phyloP scores from a whole-genome alignment of 2,113 vertebrate genomes.

The Cyprinus carpio region DNA sequence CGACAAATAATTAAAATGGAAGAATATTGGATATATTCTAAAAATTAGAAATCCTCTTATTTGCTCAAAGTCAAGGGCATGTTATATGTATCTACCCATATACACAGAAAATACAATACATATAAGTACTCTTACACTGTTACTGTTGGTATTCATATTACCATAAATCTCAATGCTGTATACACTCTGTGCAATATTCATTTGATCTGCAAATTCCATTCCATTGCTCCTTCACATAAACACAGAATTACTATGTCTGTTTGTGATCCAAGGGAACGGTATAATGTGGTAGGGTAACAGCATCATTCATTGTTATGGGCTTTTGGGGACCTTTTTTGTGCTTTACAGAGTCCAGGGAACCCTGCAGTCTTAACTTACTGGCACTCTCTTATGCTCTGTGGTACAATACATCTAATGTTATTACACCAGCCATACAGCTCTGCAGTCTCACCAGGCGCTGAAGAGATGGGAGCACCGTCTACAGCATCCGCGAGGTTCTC shows the following conservation, averaged over 20 bases:
- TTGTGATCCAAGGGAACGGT: conserved; percentile 42
- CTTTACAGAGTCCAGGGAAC: conserved; percentile 41
- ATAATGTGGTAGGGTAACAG: conserved; percentile 24
- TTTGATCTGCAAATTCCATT: conserved; percentile 15
- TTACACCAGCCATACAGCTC: background rate
- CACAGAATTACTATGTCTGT: conserved; percentile 45
- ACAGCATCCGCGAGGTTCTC: conserved; percentile 77
- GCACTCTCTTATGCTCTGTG: conserved; percentile 12
- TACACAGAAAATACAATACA: background rate
- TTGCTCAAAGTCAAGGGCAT: background rate
- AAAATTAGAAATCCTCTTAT: background rate
- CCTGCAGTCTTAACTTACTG: conserved; percentile 38
- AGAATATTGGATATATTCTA: background rate
- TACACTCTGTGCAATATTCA: conserved; percentile 11
- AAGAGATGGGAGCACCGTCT: conserved; percentile 63
- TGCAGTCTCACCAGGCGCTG: conserved; percentile 66
- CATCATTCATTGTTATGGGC: conserved; percentile 49
- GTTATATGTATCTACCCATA: background rate
- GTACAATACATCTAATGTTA: conserved; percentile 4
- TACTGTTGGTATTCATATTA: background rate
- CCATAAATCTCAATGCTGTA: background rate
- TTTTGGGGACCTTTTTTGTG: conserved; percentile 39
- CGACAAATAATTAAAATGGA: background rate
- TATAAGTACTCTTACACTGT: background rate
- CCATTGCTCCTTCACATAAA: conserved; percentile 36